Evolutionary conservation across 2,888 invertebrate genomes (phyloP).

Genomic region (Stegophylla sp.): DNA sequence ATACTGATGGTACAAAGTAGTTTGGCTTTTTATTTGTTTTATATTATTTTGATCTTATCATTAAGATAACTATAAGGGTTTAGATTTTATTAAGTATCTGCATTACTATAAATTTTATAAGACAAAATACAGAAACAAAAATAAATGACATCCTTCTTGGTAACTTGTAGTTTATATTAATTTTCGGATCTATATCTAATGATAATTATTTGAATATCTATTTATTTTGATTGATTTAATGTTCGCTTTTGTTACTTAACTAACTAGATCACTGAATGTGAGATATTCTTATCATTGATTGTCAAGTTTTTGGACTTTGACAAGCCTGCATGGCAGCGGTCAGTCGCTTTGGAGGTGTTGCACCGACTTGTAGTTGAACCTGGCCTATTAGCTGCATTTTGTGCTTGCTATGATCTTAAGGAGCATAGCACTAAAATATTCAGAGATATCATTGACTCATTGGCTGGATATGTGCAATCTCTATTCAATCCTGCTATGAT

Average conservation of each 20-base stretch:
- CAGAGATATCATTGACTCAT: conserved; percentile 91
- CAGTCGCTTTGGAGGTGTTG: conserved; percentile 91
- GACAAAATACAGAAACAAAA: no score
- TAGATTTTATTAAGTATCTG: no score
- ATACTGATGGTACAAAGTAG: no score
- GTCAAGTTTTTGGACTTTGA: conserved; percentile 97
- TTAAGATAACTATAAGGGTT: no score
- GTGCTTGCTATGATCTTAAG: conserved; percentile 93
- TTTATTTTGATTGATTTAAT: no score
- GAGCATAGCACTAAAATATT: conserved; percentile 91
- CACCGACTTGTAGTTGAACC: conserved; percentile 93
- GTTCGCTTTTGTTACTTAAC: background rate
- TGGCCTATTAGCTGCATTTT: conserved; percentile 85
- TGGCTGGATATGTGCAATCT: conserved; percentile 93
- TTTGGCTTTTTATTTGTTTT: no score
- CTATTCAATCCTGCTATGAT: conserved; percentile 71
- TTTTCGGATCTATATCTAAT: no score
- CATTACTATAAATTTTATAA: no score
- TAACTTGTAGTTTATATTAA: no score
- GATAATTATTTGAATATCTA: no score
- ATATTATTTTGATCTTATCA: no score
- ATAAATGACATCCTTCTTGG: no score
- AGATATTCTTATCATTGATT: conserved; percentile 95
- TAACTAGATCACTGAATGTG: conserved; percentile 89
- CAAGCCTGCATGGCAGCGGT: conserved; percentile 95